These are phyloP conservation scores for Gallinago paraguaiae DNA, from an alignment of 2,113 vertebrate genomes.

Conservation along the genomic window DNA sequence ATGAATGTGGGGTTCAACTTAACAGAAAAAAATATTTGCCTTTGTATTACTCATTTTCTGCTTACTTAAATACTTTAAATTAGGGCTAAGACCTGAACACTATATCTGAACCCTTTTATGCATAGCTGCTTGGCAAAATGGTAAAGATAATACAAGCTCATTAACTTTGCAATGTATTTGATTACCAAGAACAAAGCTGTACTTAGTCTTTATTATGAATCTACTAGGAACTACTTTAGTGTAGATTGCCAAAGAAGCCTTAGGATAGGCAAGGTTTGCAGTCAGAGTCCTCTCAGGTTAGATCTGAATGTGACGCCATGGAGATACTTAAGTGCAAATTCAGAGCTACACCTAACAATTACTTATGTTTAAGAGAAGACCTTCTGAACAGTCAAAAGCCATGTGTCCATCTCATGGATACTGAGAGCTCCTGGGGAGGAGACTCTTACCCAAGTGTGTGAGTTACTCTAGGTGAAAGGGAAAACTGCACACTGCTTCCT, in stretches of 20 bases:
- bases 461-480: not conserved
- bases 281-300: not conserved
- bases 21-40: not conserved
- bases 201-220: not conserved
- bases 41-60: not conserved
- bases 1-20: not conserved
- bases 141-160: not conserved
- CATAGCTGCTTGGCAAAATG: not conserved
- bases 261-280: not conserved
- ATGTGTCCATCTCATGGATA: not conserved
- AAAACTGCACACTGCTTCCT: not conserved
- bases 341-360: not conserved
- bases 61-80: not conserved
- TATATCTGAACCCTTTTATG: not conserved
- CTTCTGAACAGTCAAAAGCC: not conserved
- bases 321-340: not conserved
- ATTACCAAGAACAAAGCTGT: not conserved
- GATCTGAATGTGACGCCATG: not conserved
- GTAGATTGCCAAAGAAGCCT: not conserved
- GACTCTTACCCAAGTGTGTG: not conserved
- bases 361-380: not conserved
- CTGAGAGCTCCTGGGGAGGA: not conserved
- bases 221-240: not conserved
- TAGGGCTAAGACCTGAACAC: not conserved
- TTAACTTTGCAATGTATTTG: not conserved